Conservation (phyloP, 1,140 invertebrate species). For the Drosophila lini region DNA sequence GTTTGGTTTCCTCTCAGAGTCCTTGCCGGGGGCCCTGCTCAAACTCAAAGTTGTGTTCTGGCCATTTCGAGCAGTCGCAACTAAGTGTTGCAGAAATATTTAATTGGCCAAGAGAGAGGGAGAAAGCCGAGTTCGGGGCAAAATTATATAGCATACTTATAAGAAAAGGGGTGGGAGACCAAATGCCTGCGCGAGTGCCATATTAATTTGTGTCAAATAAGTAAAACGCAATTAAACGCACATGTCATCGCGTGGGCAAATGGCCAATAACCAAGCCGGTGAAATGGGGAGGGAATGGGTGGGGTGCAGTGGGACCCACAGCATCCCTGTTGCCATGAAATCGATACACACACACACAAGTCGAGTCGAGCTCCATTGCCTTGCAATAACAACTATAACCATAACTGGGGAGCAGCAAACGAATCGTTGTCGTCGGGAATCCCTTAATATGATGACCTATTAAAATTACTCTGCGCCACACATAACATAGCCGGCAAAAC, state of each 20-base stretch:
- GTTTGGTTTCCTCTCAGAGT: neutral
- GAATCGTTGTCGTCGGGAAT: constrained; percentile 41
- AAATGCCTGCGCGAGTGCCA: constrained; percentile 34
- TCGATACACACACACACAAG: constrained; percentile 57
- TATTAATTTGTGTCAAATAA: constrained; percentile 83
- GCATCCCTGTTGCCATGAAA: constrained; percentile 40
- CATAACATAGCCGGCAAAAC: constrained; percentile 22
- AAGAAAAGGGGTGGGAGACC: constrained; percentile 25
- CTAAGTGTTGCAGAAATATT: constrained; percentile 75
- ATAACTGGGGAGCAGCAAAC: constrained; percentile 38
- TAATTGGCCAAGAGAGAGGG: constrained; percentile 54
- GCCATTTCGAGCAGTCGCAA: constrained; percentile 29
- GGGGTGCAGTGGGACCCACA: neutral
- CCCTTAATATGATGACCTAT: constrained; percentile 81
- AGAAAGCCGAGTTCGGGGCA: constrained; percentile 17
- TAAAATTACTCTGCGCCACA: constrained; percentile 65
- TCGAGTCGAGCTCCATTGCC: neutral
- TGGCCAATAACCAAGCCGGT: constrained; percentile 63
- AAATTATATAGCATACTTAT: constrained; percentile 73
- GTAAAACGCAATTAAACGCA: constrained; percentile 81
- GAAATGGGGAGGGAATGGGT: constrained; percentile 11
- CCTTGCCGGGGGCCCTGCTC: neutral
- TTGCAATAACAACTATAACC: constrained; percentile 42
- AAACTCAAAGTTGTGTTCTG: constrained; percentile 2
- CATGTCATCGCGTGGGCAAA: constrained; percentile 74